phyloP scores from a whole-genome alignment of 2,888 invertebrate species.

The Theodoxus fluviatilis region DNA sequence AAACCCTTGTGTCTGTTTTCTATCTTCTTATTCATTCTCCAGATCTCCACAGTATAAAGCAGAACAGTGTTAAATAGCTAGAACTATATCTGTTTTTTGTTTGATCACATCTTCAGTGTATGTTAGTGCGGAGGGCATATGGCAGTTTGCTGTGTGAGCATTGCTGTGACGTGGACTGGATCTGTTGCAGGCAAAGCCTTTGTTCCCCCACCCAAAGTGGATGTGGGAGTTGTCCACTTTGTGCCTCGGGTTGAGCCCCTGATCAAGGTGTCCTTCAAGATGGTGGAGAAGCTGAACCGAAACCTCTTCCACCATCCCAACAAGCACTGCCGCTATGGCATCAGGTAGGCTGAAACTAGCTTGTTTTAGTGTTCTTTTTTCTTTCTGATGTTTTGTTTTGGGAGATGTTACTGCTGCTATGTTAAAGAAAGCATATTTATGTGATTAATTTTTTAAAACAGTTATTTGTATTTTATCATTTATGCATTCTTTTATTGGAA shows the following conservation, averaged over 20 bases:
- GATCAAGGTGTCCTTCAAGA: conserved; percentile 78
- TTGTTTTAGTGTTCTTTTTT: not conserved
- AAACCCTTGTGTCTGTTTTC: too few species aligned
- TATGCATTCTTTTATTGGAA: not conserved
- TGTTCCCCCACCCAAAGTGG: conserved; percentile 93
- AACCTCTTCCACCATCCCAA: conserved; percentile 88
- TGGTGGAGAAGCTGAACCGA: conserved; percentile 88
- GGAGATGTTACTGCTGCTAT: conserved; percentile 1
- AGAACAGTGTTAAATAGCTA: too few species aligned
- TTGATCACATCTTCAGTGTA: too few species aligned
- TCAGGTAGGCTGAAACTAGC: conserved; percentile 22
- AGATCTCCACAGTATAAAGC: too few species aligned
- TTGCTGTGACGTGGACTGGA: not conserved
- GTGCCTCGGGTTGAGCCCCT: conserved; percentile 80
- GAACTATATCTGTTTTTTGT: too few species aligned
- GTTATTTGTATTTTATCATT: not conserved
- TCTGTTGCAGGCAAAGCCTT: conserved; percentile 76
- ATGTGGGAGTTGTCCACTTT: conserved; percentile 92
- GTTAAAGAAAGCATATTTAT: too few species aligned
- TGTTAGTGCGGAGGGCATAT: too few species aligned
- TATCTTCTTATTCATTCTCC: not conserved
- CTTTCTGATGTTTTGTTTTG: not conserved
- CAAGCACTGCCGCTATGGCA: conserved; percentile 71
- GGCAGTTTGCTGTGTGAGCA: too few species aligned
- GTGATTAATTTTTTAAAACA: not conserved